phyloP scores from a whole-genome alignment of 30 jellyfish, hydroid and myxozoan genomes.

The Rhopilema esculentum region DNA sequence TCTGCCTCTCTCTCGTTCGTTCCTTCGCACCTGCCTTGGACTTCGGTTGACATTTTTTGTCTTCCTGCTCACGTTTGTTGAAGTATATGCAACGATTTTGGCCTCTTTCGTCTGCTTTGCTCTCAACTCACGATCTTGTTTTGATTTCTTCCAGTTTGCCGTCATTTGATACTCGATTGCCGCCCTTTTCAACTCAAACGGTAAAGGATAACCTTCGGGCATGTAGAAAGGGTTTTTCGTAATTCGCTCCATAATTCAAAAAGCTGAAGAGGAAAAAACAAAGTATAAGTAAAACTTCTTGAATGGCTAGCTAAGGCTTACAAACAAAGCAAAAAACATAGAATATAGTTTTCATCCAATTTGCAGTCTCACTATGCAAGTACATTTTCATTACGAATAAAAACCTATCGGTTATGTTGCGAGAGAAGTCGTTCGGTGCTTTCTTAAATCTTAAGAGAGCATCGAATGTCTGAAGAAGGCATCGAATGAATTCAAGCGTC shows the following conservation, averaged over 20 bases:
- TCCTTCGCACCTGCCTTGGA: conserved; percentile 81
- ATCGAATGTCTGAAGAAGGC: no score
- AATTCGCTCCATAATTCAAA: conserved; percentile 14
- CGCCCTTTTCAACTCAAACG: conserved; percentile 44
- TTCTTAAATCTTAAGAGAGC: no score
- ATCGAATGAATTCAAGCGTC: no score
- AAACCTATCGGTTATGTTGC: no score
- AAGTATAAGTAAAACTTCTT: neutral
- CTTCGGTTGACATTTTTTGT: conserved; percentile 57
- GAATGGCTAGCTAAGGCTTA: neutral
- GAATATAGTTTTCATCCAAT: neutral
- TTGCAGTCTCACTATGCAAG: neutral
- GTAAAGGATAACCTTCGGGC: conserved; percentile 11
- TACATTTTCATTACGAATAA: neutral
- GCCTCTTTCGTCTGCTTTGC: conserved; percentile 42
- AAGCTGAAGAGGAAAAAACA: neutral
- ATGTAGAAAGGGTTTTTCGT: conserved; percentile 11
- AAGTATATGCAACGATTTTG: conserved; percentile 3
- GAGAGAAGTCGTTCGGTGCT: no score
- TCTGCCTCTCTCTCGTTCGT: conserved; percentile 91
- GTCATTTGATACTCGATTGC: conserved; percentile 39
- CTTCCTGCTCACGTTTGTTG: conserved; percentile 24
- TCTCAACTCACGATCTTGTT: conserved; percentile 37
- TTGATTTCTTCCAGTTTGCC: conserved; percentile 43
- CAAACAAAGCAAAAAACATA: neutral